phyloP scores from a whole-genome alignment of 2,113 vertebrate genomes.

The Melanerpes aurifrons region DNA sequence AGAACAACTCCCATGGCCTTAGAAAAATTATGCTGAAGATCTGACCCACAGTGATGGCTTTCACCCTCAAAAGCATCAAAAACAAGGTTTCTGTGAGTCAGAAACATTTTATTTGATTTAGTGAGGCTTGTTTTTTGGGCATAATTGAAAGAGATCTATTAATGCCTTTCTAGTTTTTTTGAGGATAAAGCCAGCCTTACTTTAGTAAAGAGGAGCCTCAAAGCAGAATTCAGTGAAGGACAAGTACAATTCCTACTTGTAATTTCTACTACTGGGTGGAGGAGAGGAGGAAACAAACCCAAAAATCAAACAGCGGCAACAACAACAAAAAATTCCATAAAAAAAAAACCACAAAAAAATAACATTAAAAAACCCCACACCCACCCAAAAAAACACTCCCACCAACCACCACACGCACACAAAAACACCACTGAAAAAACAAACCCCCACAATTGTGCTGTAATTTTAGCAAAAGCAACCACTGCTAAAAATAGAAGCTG shows the following conservation, averaged over 20 bases:
- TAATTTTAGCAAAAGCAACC: slow-evolving; percentile 15
- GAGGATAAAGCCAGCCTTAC: background rate
- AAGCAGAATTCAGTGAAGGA: background rate
- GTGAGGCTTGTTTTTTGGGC: background rate
- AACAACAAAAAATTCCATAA: no score
- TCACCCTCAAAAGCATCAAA: background rate
- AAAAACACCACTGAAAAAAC: background rate
- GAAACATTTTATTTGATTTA: background rate
- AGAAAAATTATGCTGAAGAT: background rate
- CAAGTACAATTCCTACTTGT: background rate
- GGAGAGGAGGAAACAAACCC: no score
- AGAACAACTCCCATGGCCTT: background rate
- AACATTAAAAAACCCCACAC: no score
- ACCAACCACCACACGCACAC: no score
- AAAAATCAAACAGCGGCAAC: no score
- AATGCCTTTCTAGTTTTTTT: background rate
- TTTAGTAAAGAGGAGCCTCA: background rate
- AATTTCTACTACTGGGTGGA: no score
- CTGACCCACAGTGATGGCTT: accelerated
- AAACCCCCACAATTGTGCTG: background rate
- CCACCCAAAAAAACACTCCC: no score
- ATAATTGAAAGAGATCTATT: background rate
- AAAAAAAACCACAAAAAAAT: background rate
- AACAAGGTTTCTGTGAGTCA: background rate
- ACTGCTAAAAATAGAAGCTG: background rate